phyloP scores from a whole-genome alignment of 2,113 vertebrate species.

The Sapayoa aenigma region DNA sequence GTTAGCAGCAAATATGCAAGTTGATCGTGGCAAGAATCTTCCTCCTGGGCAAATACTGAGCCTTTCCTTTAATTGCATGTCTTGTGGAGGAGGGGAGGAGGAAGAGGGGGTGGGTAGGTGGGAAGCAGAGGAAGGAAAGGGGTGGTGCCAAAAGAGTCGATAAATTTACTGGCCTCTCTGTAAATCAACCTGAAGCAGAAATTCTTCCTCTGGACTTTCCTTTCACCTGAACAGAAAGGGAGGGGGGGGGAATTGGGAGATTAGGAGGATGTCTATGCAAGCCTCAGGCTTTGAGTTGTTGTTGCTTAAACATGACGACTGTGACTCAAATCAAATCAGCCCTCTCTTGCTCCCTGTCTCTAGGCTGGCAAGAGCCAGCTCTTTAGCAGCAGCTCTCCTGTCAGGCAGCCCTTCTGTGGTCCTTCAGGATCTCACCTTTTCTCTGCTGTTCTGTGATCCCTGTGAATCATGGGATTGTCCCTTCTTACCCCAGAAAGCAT shows the following conservation, averaged over 20 bases:
- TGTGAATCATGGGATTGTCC: not conserved
- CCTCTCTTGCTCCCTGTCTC: not conserved
- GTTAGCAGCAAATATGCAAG: conserved; percentile 25
- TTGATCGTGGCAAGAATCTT: conserved; percentile 23
- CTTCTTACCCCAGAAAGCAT: not conserved
- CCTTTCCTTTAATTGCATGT: conserved; percentile 33
- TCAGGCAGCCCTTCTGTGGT: not conserved
- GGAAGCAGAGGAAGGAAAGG: conserved; percentile 22
- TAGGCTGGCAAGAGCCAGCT: not conserved
- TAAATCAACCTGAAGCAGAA: conserved; percentile 63
- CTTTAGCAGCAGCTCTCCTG: not conserved
- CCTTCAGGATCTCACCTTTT: not conserved
- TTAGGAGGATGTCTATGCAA: not conserved
- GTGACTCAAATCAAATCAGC: not conserved
- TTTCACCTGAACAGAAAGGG: conserved; percentile 69
- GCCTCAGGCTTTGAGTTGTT: not conserved
- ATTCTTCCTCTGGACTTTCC: conserved; percentile 60
- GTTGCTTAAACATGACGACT: not conserved
- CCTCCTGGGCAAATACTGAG: conserved; percentile 31
- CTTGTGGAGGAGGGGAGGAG: not conserved
- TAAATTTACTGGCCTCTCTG: conserved; percentile 68
- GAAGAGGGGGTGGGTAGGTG: not conserved
- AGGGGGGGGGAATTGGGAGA: conserved; percentile 6
- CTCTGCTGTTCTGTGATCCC: not conserved
- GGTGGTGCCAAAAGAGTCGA: conserved; percentile 57